Percentiles rank a stretch among this genome's conserved stretches.
Conservation (phyloP, 2,797 vertebrate species). For the Manis crassicaudata region DNA sequence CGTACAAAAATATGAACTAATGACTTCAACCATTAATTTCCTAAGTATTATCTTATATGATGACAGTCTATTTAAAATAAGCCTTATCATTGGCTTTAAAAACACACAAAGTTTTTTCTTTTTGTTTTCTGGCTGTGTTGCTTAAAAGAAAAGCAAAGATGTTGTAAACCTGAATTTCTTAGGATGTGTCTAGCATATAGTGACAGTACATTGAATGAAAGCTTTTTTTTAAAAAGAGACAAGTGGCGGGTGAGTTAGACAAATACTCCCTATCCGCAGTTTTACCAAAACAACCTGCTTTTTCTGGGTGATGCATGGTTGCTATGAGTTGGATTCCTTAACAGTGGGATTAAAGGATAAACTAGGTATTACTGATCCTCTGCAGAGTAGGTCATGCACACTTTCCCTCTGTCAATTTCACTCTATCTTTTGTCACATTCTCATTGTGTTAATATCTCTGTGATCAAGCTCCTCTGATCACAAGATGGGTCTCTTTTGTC, state of each 20-base stretch:
- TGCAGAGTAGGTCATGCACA: neutral
- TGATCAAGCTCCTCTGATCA: neutral
- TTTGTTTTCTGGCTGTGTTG: neutral
- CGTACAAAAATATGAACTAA: conserved; percentile 1
- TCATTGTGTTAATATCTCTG: neutral
- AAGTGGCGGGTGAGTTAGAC: neutral
- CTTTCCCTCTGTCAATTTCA: neutral
- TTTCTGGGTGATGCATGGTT: neutral
- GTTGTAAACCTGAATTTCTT: neutral
- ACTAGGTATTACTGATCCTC: neutral
- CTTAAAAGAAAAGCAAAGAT: neutral
- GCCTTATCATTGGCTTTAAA: neutral
- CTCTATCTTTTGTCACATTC: neutral
- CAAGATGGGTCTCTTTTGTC: neutral
- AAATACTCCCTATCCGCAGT: neutral
- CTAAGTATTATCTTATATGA: neutral
- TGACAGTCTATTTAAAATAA: neutral
- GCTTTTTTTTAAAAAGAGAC: neutral
- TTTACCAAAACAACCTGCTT: neutral
- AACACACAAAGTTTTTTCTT: neutral
- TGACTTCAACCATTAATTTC: neutral
- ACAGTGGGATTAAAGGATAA: neutral
- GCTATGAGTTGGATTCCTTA: neutral
- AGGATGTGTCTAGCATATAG: neutral
- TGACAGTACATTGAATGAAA: neutral